Evolutionary conservation across 1,140 invertebrate genomes (phyloP).

Genomic region (Zophobas morio): DNA sequence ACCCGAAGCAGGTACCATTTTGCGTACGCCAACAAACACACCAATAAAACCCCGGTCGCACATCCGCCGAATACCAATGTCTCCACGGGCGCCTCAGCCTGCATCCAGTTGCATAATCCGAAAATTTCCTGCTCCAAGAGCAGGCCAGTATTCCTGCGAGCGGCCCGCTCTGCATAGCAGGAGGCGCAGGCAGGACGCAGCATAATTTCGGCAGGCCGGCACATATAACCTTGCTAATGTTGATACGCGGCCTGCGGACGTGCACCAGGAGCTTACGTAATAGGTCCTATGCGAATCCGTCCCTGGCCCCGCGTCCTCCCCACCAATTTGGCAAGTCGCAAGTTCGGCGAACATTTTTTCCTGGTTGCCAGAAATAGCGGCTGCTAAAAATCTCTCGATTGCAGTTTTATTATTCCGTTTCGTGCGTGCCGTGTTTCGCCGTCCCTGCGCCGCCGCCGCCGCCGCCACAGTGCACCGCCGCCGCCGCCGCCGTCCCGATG

Average conservation of each 20-base stretch:
- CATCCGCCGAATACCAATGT: too few species aligned
- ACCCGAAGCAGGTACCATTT: too few species aligned
- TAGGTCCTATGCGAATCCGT: slow-evolving; percentile 57
- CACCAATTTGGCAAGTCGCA: slow-evolving; percentile 59
- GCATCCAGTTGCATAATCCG: too few species aligned
- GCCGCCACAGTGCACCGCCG: background rate
- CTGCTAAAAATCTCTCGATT: slow-evolving; percentile 55
- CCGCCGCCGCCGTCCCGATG: slow-evolving; percentile 4
- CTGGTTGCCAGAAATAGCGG: slow-evolving; percentile 65
- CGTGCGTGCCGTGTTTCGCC: slow-evolving; percentile 23
- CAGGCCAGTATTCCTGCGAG: too few species aligned
- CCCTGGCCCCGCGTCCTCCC: slow-evolving; percentile 51
- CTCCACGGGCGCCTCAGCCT: too few species aligned
- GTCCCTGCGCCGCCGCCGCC: slow-evolving; percentile 7
- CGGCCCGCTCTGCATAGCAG: background rate
- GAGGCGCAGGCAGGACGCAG: slow-evolving; percentile 4
- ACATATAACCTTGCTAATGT: slow-evolving; percentile 46
- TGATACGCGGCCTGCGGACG: slow-evolving; percentile 46
- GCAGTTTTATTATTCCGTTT: slow-evolving; percentile 30
- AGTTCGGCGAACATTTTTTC: slow-evolving; percentile 62
- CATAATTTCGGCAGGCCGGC: slow-evolving; percentile 34
- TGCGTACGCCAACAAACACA: too few species aligned
- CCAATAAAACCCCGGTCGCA: too few species aligned
- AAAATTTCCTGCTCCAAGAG: too few species aligned
- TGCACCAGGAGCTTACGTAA: slow-evolving; percentile 56